Conservation (phyloP, 2,888 invertebrate species). For the Drosophila mulleri region DNA sequence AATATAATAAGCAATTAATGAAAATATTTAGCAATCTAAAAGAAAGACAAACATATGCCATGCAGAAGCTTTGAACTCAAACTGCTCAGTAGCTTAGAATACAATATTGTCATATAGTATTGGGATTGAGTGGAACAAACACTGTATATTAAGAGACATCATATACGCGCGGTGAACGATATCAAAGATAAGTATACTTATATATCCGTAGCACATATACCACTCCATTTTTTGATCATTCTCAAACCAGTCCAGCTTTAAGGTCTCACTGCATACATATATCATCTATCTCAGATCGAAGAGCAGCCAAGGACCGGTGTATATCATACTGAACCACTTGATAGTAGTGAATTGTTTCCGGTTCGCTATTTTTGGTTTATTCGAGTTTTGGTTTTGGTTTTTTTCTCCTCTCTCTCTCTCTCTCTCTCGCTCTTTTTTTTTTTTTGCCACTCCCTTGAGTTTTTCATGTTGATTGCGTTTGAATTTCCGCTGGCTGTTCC, state of each 20-base stretch:
- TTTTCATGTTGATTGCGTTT: constrained; percentile 72
- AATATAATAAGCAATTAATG: not conserved
- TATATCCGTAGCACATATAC: not conserved
- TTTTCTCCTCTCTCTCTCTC: constrained; percentile 26
- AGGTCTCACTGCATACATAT: not conserved
- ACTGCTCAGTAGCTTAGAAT: not conserved
- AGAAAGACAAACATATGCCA: too few species aligned
- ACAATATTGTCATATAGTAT: too few species aligned
- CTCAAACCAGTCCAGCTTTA: not conserved
- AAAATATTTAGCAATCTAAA: not conserved
- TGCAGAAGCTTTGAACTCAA: not conserved
- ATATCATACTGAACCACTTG: constrained; percentile 19
- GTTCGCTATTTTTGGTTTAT: constrained; percentile 14
- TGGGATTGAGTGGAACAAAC: not conserved
- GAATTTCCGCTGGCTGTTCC: constrained; percentile 59
- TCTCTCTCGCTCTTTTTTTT: constrained; percentile 17
- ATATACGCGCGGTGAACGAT: too few species aligned
- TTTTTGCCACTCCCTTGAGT: constrained; percentile 41
- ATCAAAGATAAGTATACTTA: not conserved
- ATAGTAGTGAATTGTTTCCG: constrained; percentile 20
- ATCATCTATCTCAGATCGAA: not conserved
- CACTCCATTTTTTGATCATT: not conserved
- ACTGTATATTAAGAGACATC: too few species aligned
- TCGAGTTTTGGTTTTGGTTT: not conserved
- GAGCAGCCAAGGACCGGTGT: not conserved